Evolutionary conservation across 2,113 vertebrate species (phyloP).

Genomic region (Ceuthmochares aereus): DNA sequence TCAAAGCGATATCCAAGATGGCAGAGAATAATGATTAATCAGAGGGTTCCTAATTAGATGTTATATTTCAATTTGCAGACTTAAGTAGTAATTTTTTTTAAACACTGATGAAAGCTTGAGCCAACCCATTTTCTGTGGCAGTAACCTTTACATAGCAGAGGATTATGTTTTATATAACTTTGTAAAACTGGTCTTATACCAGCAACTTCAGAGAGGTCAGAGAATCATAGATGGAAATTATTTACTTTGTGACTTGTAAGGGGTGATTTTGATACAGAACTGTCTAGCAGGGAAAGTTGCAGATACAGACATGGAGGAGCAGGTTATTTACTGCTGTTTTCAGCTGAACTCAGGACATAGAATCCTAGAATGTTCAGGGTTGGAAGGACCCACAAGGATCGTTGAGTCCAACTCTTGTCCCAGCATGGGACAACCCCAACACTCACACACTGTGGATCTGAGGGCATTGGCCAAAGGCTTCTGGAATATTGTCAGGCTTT

Average conservation of each 20-base stretch:
- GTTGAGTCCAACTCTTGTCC: too few species aligned
- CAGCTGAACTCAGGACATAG: too few species aligned
- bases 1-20: neutral
- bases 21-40: slow-evolving; percentile 14
- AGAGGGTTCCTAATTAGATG: neutral
- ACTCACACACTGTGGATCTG: too few species aligned
- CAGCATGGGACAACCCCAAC: too few species aligned
- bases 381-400: too few species aligned
- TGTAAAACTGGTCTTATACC: neutral
- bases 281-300: neutral
- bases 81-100: neutral
- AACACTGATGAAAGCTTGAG: neutral
- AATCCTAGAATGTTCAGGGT: too few species aligned
- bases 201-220: neutral
- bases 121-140: neutral
- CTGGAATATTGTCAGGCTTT: too few species aligned
- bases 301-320: accelerated
- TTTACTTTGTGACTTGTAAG: neutral
- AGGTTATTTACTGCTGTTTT: neutral
- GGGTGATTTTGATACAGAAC: neutral
- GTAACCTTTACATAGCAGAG: neutral
- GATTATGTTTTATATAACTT: neutral
- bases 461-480: too few species aligned
- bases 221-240: too few species aligned
- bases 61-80: neutral